phyloP scores from a whole-genome alignment of 2,797 vertebrate genomes.

The Sebastes hubbsi region DNA sequence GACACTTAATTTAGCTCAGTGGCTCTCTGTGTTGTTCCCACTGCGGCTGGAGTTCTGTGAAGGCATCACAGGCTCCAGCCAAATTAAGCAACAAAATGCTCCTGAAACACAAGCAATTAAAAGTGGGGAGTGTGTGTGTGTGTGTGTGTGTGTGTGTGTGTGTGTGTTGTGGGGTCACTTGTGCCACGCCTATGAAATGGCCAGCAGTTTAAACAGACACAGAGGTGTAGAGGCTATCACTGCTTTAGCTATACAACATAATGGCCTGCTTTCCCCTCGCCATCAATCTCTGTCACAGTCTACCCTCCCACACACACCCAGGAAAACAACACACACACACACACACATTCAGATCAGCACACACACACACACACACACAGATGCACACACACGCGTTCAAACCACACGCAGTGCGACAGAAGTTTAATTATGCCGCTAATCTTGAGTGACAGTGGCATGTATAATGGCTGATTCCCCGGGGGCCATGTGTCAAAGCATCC shows the following conservation, averaged over 20 bases:
- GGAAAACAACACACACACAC: slow-evolving; percentile 40
- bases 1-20: slow-evolving; percentile 45
- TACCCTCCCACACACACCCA: slow-evolving; percentile 50
- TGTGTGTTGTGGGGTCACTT: slow-evolving; percentile 40
- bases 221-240: slow-evolving; percentile 75
- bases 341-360: slow-evolving; percentile 24
- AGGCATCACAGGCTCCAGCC: not conserved
- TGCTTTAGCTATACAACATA: slow-evolving; percentile 69
- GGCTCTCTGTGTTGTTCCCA: slow-evolving; percentile 21
- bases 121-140: not conserved
- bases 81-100: slow-evolving; percentile 17
- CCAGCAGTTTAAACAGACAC: slow-evolving; percentile 68
- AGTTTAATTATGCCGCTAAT: slow-evolving; percentile 80
- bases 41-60: slow-evolving; percentile 26
- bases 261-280: slow-evolving; percentile 70
- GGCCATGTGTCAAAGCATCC: slow-evolving; percentile 75
- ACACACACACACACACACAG: slow-evolving; percentile 7
- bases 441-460: slow-evolving; percentile 78
- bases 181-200: slow-evolving; percentile 66
- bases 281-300: slow-evolving; percentile 79
- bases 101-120: slow-evolving; percentile 38
- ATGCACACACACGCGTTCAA: slow-evolving; percentile 1
- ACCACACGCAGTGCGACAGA: slow-evolving; percentile 56
- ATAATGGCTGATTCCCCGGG: slow-evolving; percentile 72
- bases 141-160: slow-evolving; percentile 16